Evolutionary conservation across 2,888 invertebrate species (phyloP).

Genomic region (Hydraecia micacea): DNA sequence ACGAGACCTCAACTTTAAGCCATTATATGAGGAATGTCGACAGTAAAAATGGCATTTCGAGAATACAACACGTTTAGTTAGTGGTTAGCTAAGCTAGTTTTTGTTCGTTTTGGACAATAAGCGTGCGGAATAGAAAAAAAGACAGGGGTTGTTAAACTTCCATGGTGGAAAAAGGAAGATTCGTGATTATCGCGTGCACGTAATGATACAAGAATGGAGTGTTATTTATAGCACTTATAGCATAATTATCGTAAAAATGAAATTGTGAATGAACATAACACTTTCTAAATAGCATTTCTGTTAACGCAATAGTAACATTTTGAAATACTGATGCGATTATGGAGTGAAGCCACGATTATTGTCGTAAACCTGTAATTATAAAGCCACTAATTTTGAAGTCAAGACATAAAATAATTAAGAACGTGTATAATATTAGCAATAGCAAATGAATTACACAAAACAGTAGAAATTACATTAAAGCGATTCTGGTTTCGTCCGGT

Average conservation of each 20-base stretch:
- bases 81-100: slow-evolving; percentile 41
- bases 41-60: slow-evolving; percentile 52
- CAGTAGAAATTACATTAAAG: slow-evolving; percentile 68
- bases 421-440: slow-evolving; percentile 51
- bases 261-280: slow-evolving; percentile 33
- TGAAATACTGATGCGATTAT: slow-evolving; percentile 22
- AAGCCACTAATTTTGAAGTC: slow-evolving; percentile 49
- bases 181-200: slow-evolving; percentile 32
- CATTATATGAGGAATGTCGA: slow-evolving; percentile 57
- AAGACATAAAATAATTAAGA: slow-evolving; percentile 54
- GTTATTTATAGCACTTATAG: slow-evolving; percentile 20
- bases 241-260: slow-evolving; percentile 38
- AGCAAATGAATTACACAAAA: slow-evolving; percentile 59
- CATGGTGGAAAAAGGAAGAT: slow-evolving; percentile 6
- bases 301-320: slow-evolving; percentile 34
- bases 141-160: slow-evolving; percentile 10
- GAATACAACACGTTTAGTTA: slow-evolving; percentile 49
- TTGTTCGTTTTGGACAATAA: slow-evolving; percentile 32
- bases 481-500: slow-evolving; percentile 70
- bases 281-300: slow-evolving; percentile 45
- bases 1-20: slow-evolving; percentile 62
- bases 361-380: slow-evolving; percentile 39
- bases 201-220: slow-evolving; percentile 29
- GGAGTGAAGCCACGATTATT: slow-evolving; percentile 27
- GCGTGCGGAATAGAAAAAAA: slow-evolving; percentile 17